Percentiles rank a stretch among this genome's conserved stretches.
These are phyloP conservation scores for Miniopterus natalensis DNA, from an alignment of 2,113 vertebrate genomes.

Conservation along the genomic window DNA sequence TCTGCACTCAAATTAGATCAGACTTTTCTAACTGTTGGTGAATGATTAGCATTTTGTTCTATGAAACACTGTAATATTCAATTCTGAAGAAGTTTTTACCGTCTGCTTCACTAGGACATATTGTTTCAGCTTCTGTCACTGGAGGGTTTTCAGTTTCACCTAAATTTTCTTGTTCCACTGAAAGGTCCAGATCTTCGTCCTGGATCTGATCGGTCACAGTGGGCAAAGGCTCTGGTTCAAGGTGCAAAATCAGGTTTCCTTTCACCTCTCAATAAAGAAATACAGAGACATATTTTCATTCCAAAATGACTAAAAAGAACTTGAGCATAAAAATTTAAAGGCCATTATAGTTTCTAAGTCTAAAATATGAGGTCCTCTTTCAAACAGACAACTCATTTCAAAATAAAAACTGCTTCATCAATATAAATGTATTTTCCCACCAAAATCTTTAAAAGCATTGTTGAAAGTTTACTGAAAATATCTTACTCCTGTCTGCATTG, in stretches of 20 bases:
- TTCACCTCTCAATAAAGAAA: constrained; percentile 89
- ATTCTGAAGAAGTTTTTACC: constrained; percentile 74
- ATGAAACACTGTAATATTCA: background rate
- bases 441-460: background rate
- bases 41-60: background rate
- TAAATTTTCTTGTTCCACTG: constrained; percentile 88
- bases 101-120: constrained; percentile 52
- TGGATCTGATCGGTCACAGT: constrained; percentile 84
- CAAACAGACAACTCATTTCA: constrained; percentile 1
- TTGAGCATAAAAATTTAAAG: background rate
- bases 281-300: background rate
- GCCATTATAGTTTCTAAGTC: background rate
- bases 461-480: constrained; percentile 14
- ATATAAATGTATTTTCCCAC: background rate
- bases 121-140: constrained; percentile 56
- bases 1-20: constrained; percentile 1
- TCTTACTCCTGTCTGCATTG: constrained; percentile 91
- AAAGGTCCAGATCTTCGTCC: constrained; percentile 94
- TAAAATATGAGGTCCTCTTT: constrained; percentile 56
- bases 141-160: constrained; percentile 49
- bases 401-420: constrained; percentile 52
- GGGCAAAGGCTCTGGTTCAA: constrained; percentile 95
- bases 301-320: constrained; percentile 70
- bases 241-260: constrained; percentile 91
- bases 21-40: constrained; percentile 1